Percentiles rank a stretch among this genome's conserved stretches.
These are phyloP conservation scores for Thalassoma bifasciatum DNA, from an alignment of 2,113 vertebrate genomes.

Conservation along the genomic window DNA sequence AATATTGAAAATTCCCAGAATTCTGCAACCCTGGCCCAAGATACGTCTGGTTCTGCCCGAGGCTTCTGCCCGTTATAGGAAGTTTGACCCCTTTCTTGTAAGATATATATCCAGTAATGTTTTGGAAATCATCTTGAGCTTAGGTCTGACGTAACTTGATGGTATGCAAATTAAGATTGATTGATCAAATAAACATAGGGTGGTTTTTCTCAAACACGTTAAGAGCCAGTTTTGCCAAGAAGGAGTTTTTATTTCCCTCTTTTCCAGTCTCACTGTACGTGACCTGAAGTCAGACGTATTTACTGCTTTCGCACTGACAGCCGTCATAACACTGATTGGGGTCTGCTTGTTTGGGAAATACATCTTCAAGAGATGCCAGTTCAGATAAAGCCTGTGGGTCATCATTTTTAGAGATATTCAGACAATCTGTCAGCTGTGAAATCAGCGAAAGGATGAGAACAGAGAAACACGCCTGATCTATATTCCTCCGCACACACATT, in stretches of 20 bases:
- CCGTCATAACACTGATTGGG: conserved; percentile 8
- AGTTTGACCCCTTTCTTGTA: no score
- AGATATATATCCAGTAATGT: no score
- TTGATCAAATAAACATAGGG: no score
- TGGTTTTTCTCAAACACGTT: no score
- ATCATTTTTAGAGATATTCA: conserved; percentile 11
- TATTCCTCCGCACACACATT: conserved; percentile 30
- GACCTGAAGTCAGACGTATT: not conserved
- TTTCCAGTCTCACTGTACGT: not conserved
- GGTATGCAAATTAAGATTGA: no score
- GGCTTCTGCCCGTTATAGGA: no score
- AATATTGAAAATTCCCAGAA: no score
- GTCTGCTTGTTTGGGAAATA: conserved; percentile 18
- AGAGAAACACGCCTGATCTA: conserved; percentile 40
- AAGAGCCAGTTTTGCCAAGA: not conserved
- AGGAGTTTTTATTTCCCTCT: not conserved
- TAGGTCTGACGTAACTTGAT: no score
- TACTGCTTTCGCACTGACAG: not conserved
- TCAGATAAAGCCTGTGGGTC: conserved; percentile 17
- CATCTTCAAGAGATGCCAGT: conserved; percentile 2
- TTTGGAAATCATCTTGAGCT: no score
- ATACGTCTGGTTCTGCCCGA: no score
- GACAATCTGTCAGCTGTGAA: conserved; percentile 18
- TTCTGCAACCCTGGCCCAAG: no score
- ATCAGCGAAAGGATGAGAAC: conserved; percentile 20